A percentile compares a stretch with the other conserved stretches of the same genome.
phyloP scores from a whole-genome alignment of 1,140 invertebrate genomes.

The Hycleus phaleratus region DNA sequence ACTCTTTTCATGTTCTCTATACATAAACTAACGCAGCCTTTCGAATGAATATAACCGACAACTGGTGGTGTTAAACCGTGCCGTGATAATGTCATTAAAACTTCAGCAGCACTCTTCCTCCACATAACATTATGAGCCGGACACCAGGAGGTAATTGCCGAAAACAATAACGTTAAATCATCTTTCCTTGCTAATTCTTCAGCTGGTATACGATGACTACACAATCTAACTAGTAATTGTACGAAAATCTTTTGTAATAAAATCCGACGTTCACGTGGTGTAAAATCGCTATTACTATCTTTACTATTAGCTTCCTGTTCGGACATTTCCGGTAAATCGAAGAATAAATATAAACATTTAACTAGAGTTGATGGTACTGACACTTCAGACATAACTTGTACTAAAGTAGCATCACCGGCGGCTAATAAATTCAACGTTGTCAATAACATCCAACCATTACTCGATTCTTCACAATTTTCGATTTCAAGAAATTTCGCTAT shows the following conservation, averaged over 20 bases:
- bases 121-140: slow-evolving; percentile 87
- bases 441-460: slow-evolving; percentile 94
- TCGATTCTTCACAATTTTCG: slow-evolving; percentile 83
- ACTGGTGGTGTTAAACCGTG: slow-evolving; percentile 89
- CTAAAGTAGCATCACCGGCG: slow-evolving; percentile 69
- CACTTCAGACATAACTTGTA: slow-evolving; percentile 87
- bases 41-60: slow-evolving; percentile 94
- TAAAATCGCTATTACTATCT: slow-evolving; percentile 75
- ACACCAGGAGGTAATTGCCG: slow-evolving; percentile 93
- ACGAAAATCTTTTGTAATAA: slow-evolving; percentile 95
- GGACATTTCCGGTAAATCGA: slow-evolving; percentile 89
- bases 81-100: slow-evolving; percentile 89
- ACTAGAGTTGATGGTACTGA: slow-evolving; percentile 95
- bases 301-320: slow-evolving; percentile 68
- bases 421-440: slow-evolving; percentile 85
- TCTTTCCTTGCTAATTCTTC: slow-evolving; percentile 96
- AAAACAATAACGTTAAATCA: slow-evolving; percentile 91
- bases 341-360: slow-evolving; percentile 98
- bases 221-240: slow-evolving; percentile 69
- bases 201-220: slow-evolving; percentile 83
- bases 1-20: slow-evolving; percentile 95
- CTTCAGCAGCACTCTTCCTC: slow-evolving; percentile 94
- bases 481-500: slow-evolving; percentile 95
- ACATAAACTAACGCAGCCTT: slow-evolving; percentile 89
- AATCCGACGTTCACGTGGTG: slow-evolving; percentile 81